Conservation (phyloP, 2,888 invertebrate genomes). For the Scrobipalpa atriplicella region DNA sequence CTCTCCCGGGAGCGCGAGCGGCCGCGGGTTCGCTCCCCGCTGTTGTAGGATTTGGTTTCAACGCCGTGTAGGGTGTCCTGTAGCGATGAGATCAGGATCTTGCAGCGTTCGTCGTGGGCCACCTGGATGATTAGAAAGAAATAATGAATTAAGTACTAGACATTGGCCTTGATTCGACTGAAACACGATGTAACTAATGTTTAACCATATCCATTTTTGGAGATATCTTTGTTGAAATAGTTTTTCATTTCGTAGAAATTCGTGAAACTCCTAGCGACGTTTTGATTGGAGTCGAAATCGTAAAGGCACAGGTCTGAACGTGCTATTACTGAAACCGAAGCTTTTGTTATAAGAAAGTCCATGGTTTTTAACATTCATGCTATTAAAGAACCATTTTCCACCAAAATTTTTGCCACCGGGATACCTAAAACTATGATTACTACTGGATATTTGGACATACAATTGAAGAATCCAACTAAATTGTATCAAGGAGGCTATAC, state of each 20-base stretch:
- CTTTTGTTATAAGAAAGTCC: no score
- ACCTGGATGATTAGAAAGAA: constrained; percentile 73
- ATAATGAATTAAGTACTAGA: not conserved
- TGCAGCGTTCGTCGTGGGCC: constrained; percentile 98
- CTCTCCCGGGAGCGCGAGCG: constrained; percentile 74
- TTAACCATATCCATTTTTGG: no score
- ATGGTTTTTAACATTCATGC: no score
- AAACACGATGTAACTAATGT: no score
- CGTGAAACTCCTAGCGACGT: no score
- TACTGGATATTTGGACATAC: constrained; percentile 28
- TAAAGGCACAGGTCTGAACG: no score
- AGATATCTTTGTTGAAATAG: not conserved
- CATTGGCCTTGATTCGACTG: no score
- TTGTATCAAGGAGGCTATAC: constrained; percentile 31
- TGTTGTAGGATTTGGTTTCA: constrained; percentile 98
- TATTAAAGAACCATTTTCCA: not conserved
- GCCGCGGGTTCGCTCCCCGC: constrained; percentile 56
- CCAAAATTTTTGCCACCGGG: constrained; percentile 20
- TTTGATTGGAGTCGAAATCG: no score
- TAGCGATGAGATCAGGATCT: constrained; percentile 97
- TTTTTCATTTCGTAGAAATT: not conserved
- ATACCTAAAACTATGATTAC: constrained; percentile 29
- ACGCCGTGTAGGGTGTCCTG: constrained; percentile 99
- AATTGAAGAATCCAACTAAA: constrained; percentile 27
- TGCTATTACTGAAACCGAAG: no score